Percentiles rank a stretch among this genome's conserved stretches.
These are phyloP conservation scores for Saccopteryx leptura DNA, from an alignment of 2,113 vertebrate genomes.

Conservation along the genomic window DNA sequence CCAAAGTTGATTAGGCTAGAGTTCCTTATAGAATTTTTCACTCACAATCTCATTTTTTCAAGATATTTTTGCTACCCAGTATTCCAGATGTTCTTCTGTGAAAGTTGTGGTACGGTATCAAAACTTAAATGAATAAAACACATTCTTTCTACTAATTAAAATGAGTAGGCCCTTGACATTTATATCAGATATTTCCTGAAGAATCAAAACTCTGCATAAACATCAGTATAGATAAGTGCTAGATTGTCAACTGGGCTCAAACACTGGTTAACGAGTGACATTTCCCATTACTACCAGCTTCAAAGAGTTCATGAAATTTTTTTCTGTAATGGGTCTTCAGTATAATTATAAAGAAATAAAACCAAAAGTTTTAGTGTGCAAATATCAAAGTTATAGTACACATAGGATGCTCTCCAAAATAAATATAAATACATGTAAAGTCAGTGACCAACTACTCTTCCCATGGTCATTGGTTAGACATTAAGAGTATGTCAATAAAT, in stretches of 20 bases:
- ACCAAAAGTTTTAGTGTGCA: background rate
- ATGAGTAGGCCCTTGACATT: slow-evolving; percentile 63
- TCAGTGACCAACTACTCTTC: background rate
- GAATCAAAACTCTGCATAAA: background rate
- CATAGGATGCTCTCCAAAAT: background rate
- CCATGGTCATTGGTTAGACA: background rate
- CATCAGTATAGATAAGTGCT: background rate
- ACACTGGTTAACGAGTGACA: background rate
- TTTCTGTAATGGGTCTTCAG: background rate
- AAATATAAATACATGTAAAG: background rate
- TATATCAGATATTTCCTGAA: slow-evolving; percentile 40
- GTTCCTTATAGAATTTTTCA: slow-evolving; percentile 40
- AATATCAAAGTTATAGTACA: slow-evolving; percentile 26
- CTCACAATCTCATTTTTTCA: slow-evolving; percentile 38
- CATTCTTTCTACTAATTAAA: slow-evolving; percentile 72
- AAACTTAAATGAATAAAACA: slow-evolving; percentile 59
- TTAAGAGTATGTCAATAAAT: slow-evolving; percentile 2
- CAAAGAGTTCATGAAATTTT: slow-evolving; percentile 2
- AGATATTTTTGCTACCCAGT: slow-evolving; percentile 36
- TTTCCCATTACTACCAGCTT: background rate
- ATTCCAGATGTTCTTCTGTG: slow-evolving; percentile 49
- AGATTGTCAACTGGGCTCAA: background rate
- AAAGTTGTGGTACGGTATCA: slow-evolving; percentile 42
- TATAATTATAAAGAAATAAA: background rate
- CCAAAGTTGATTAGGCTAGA: background rate